Conservation (phyloP, 1,140 invertebrate genomes). For the Drosophila navojoa region DNA sequence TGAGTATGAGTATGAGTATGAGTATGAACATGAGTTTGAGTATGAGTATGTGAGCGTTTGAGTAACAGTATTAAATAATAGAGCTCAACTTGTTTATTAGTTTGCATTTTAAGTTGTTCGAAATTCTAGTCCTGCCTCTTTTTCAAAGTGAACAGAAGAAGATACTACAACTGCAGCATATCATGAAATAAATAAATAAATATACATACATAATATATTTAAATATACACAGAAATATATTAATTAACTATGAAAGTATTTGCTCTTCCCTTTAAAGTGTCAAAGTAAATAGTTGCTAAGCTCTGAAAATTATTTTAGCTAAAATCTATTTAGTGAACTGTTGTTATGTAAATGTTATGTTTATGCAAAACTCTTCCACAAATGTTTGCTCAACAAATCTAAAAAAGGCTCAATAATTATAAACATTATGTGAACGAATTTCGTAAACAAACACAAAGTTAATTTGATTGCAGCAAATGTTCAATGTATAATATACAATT, state of each 20-base stretch:
- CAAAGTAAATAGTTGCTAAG: constrained; percentile 18
- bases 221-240: constrained; percentile 1
- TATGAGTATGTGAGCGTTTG: constrained; percentile 1
- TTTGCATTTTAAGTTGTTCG: constrained; percentile 34
- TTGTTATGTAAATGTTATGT: constrained; percentile 36
- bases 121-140: constrained; percentile 38
- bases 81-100: constrained; percentile 25
- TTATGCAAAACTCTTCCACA: constrained; percentile 29
- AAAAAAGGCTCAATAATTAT: constrained; percentile 6
- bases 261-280: constrained; percentile 30
- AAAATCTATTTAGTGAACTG: constrained; percentile 23
- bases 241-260: constrained; percentile 30
- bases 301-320: constrained; percentile 10
- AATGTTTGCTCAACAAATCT: constrained; percentile 42
- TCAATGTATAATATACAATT: constrained; percentile 28
- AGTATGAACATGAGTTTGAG: constrained; percentile 4
- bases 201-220: constrained; percentile 3
- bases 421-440: constrained; percentile 15
- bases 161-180: constrained; percentile 36
- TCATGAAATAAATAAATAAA: constrained; percentile 23
- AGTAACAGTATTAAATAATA: constrained; percentile 51
- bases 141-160: constrained; percentile 15
- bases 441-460: constrained; percentile 13
- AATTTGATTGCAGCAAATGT: constrained; percentile 37
- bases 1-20: constrained; percentile 19